A percentile compares a stretch with the other conserved stretches of the same genome.
These are phyloP conservation scores for Otocyon megalotis DNA, from an alignment of 2,113 vertebrate species.

Conservation along the genomic window DNA sequence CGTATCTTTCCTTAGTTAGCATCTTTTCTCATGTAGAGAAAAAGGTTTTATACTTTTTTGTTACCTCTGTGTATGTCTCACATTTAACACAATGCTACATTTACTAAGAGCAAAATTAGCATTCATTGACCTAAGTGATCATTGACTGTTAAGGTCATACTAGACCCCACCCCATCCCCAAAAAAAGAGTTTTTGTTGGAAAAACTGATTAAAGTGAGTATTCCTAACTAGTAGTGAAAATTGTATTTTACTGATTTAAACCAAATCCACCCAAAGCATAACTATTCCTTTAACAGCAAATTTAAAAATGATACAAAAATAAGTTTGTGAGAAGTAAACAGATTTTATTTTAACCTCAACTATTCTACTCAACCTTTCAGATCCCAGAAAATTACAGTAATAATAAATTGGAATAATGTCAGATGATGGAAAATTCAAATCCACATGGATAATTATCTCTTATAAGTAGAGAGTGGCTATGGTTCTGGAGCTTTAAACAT, in stretches of 20 bases:
- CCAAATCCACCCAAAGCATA: neutral
- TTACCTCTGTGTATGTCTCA: neutral
- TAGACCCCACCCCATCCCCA: neutral
- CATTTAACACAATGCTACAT: neutral
- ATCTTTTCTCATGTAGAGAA: neutral
- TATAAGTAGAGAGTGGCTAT: conserved; percentile 51
- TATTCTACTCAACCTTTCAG: conserved; percentile 63
- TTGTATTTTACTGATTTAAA: conserved; percentile 42
- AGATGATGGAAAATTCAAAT: conserved; percentile 71
- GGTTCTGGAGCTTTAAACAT: conserved; percentile 26
- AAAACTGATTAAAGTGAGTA: conserved; percentile 35
- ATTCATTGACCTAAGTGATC: neutral
- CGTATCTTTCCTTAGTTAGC: neutral
- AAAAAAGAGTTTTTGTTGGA: neutral
- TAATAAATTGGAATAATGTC: conserved; percentile 61
- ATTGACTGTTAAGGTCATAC: neutral
- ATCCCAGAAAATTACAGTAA: conserved; percentile 72
- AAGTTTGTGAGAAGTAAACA: conserved; percentile 63
- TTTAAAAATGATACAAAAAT: conserved; percentile 67
- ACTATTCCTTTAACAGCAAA: conserved; percentile 58
- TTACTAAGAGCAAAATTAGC: neutral
- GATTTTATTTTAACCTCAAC: conserved; percentile 55
- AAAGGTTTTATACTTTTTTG: neutral
- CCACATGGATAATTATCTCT: conserved; percentile 28
- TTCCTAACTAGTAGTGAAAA: conserved; percentile 61